Evolutionary conservation across 2,888 invertebrate species (phyloP), one percentile per base, ranked within the genome.

Genomic region (Eupithecia pulchellata): DNA sequence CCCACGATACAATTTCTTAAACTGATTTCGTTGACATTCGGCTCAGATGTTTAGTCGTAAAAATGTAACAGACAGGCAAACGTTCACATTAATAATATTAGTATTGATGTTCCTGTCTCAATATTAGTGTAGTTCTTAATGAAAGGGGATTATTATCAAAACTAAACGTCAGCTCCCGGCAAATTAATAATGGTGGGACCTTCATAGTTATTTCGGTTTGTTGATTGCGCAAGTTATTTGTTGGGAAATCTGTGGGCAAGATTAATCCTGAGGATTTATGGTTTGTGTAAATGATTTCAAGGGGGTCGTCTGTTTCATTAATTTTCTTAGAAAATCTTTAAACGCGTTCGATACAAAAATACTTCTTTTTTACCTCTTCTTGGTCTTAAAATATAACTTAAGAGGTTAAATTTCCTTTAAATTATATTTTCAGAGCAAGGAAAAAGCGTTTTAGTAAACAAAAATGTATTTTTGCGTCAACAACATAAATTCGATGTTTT

Each of bases 161-260:
- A 55, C 58, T 64, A 55, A 73, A 34, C 64, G 65, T 25, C 68
- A 64, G 69, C 60, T 32, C 60, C 47, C 69, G 64, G 66, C 66
- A 73, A 71, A 75, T 73, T 74, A 72, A 74, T 75, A 64, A 74
- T 62, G 52, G 68, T 36, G 64, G 71, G 72, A 73, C 75, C 77
- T 77, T 77, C 73, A 55, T 17, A 64, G 57, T 67, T 77, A 77
- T 77, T 75, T 73, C 62, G 30, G 74, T 73, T n/a, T 63, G 69
- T 74, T 66, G 68, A 62, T 61, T 29, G 63, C 55, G 52, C 25
- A 34, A 64, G 60, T 67, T 70, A 70, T 73, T 65, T 69, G 65
- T 75, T 68, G 66, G 64, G 57, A 71, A 65, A 64, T 30, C 62
- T 47, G 63, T 64, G 36, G 60, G 32, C 6, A 60, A 71, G 72